These are phyloP conservation scores for Chrysotoxum bicinctum DNA, from an alignment of 2,888 invertebrate species.

Conservation along the genomic window DNA sequence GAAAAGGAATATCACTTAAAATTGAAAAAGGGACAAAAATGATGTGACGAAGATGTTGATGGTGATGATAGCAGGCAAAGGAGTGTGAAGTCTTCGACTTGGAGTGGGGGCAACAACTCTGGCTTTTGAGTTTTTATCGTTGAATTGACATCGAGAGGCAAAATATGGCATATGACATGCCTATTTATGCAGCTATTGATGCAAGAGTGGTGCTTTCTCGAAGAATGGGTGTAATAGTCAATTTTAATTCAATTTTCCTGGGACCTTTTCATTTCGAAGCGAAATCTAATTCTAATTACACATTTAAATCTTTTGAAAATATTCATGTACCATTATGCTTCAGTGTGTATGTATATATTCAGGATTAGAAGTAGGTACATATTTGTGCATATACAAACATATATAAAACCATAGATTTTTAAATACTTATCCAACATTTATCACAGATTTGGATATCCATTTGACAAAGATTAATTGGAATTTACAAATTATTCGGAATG, in stretches of 20 bases:
- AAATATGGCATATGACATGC: constrained; percentile 65
- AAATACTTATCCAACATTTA: not conserved
- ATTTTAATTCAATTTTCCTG: constrained; percentile 64
- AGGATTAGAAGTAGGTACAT: not conserved
- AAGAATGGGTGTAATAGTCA: constrained; percentile 64
- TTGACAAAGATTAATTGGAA: no score
- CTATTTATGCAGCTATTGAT: constrained; percentile 67
- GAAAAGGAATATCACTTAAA: constrained; percentile 49
- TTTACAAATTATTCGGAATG: no score
- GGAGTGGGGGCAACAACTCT: constrained; percentile 8
- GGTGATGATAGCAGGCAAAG: constrained; percentile 24
- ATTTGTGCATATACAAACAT: not conserved
- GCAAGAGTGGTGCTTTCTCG: constrained; percentile 37
- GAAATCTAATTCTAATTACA: constrained; percentile 62
- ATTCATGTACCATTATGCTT: constrained; percentile 29
- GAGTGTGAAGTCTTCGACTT: constrained; percentile 4
- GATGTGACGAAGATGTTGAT: constrained; percentile 67
- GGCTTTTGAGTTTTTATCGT: constrained; percentile 34
- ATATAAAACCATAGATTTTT: no score
- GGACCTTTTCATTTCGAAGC: constrained; percentile 58
- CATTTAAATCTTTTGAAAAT: constrained; percentile 51
- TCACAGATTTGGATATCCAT: no score
- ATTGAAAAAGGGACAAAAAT: constrained; percentile 57
- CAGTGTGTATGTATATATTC: not conserved
- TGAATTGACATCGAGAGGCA: constrained; percentile 34